These are phyloP conservation scores for Prosopocoilus inquinatus DNA, from an alignment of 2,888 invertebrate species.

Conservation along the genomic window DNA sequence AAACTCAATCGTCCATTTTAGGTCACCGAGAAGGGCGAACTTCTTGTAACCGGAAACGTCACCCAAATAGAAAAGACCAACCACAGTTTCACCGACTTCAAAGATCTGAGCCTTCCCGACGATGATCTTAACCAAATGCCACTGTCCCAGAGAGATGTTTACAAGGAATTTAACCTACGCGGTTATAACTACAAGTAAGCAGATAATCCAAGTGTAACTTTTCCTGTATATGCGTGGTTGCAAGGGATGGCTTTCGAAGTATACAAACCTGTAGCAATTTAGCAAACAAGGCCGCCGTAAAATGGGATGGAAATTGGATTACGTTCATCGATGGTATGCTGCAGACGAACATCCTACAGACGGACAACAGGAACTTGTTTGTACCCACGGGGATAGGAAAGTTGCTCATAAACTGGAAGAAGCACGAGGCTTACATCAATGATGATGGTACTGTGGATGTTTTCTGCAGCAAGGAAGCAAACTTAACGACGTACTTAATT, in stretches of 20 bases:
- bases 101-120: not conserved
- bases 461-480: not conserved
- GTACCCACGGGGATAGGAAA: constrained; percentile 58
- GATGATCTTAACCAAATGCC: constrained; percentile 2
- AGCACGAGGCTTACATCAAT: constrained; percentile 21
- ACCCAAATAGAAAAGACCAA: not conserved
- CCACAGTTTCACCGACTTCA: not conserved
- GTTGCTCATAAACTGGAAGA: constrained; percentile 19
- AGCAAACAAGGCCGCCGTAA: constrained; percentile 53
- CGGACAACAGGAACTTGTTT: constrained; percentile 65
- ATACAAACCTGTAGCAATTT: constrained; percentile 25
- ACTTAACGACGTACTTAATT: not conserved
- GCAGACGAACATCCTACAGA: constrained; percentile 71
- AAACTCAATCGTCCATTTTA: not conserved
- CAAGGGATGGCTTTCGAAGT: constrained; percentile 33
- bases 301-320: constrained; percentile 84
- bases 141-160: constrained; percentile 21
- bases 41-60: constrained; percentile 16
- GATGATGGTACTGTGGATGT: constrained; percentile 28
- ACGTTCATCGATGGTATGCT: constrained; percentile 86
- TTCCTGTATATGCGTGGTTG: not conserved
- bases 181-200: constrained; percentile 24
- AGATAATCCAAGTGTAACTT: not conserved
- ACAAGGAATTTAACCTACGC: constrained; percentile 21
- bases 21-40: constrained; percentile 7